A percentile compares a stretch with the other conserved stretches of the same genome.
Conservation (phyloP, 1,140 invertebrate species). For the Lasioglossum baleicum region DNA sequence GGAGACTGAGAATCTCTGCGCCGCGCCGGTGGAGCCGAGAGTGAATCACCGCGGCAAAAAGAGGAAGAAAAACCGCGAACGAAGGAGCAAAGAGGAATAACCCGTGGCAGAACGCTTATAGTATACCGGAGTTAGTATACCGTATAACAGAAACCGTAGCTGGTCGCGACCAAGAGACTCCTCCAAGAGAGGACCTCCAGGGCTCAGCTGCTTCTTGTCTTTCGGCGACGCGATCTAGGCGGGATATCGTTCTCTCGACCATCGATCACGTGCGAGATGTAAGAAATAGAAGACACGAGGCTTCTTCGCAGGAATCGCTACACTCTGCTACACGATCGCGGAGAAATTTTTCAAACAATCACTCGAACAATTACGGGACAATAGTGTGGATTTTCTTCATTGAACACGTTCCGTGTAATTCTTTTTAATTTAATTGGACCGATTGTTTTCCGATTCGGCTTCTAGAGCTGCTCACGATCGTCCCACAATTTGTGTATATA, state of each 20-base stretch:
- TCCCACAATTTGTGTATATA: too few species aligned
- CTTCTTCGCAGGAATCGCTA: too few species aligned
- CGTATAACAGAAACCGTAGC: too few species aligned
- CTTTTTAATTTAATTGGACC: too few species aligned
- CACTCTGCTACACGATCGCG: too few species aligned
- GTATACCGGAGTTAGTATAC: neutral
- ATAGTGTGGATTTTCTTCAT: too few species aligned
- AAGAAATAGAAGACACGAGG: conserved; percentile 1
- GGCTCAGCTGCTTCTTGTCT: neutral
- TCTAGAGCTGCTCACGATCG: too few species aligned
- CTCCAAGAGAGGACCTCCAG: neutral
- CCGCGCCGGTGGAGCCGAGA: conserved; percentile 38
- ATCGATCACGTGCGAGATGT: neutral
- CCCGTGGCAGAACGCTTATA: conserved; percentile 1
- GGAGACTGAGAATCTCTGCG: conserved; percentile 58
- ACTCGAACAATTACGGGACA: too few species aligned
- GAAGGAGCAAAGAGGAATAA: conserved; percentile 32
- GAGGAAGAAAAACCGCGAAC: conserved; percentile 32
- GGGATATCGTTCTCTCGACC: neutral
- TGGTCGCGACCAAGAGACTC: too few species aligned
- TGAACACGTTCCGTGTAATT: too few species aligned
- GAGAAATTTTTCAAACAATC: too few species aligned
- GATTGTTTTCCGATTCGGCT: too few species aligned
- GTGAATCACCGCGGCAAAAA: conserved; percentile 62
- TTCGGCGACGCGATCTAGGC: neutral